These are phyloP conservation scores for Gandaritis pyraliata DNA, from an alignment of 2,888 invertebrate genomes.

Conservation along the genomic window DNA sequence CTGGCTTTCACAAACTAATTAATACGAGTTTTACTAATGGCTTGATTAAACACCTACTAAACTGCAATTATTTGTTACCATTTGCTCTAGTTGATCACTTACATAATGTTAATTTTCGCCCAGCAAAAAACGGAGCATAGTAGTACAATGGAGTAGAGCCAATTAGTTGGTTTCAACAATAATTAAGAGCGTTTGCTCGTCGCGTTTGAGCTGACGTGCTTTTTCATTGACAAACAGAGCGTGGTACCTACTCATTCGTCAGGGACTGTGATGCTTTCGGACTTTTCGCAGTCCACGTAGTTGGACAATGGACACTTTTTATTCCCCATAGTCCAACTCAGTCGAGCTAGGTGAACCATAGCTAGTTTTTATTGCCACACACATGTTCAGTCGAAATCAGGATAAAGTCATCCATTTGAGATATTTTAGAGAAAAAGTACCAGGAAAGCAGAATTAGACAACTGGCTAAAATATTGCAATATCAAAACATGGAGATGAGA, in stretches of 20 bases:
- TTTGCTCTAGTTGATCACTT: not conserved
- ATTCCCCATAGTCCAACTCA: too few relatives aligned
- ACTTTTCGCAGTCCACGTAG: too few relatives aligned
- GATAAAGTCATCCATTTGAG: too few relatives aligned
- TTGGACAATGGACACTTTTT: too few relatives aligned
- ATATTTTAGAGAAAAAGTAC: too few relatives aligned
- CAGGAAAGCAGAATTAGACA: too few relatives aligned
- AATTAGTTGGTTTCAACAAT: not conserved
- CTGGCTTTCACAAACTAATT: not conserved
- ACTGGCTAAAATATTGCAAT: too few relatives aligned
- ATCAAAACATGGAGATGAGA: too few relatives aligned
- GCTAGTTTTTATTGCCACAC: too few relatives aligned
- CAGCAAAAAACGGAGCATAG: not conserved
- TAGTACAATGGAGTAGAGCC: not conserved
- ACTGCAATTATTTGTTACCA: not conserved
- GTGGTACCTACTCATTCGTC: constrained; percentile 25
- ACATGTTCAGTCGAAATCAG: too few relatives aligned
- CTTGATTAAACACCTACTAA: not conserved
- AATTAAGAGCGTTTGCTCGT: constrained; percentile 36
- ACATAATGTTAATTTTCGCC: not conserved
- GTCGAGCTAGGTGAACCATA: too few relatives aligned
- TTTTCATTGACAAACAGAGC: constrained; percentile 49
- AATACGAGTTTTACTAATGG: not conserved
- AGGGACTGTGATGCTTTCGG: not conserved
- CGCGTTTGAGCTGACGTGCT: constrained; percentile 42